These are phyloP conservation scores for Bombus vancouverensis DNA, from an alignment of 1,140 invertebrate species.

Conservation along the genomic window DNA sequence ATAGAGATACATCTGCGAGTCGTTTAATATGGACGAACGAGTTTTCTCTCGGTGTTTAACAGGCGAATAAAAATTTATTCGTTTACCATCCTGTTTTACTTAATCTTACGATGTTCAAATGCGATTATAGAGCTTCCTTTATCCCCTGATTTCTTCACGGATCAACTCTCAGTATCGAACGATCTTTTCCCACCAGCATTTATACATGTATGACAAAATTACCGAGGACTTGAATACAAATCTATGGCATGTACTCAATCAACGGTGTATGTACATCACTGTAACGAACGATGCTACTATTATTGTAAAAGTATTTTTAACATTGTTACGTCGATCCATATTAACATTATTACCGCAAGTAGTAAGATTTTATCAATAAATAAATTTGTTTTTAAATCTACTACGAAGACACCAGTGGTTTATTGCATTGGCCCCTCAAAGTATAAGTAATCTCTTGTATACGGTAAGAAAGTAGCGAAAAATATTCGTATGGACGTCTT, in stretches of 20 bases:
- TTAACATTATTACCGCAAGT: slow-evolving; percentile 57
- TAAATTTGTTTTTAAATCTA: slow-evolving; percentile 68
- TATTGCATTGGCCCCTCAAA: slow-evolving; percentile 46
- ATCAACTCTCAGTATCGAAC: not conserved
- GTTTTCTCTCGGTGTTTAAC: not conserved
- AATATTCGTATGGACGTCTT: slow-evolving; percentile 25
- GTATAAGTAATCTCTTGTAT: slow-evolving; percentile 43
- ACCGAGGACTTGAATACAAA: not conserved
- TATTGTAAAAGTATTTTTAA: slow-evolving; percentile 62
- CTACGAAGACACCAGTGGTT: slow-evolving; percentile 44
- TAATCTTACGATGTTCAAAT: slow-evolving; percentile 16
- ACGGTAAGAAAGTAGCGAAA: slow-evolving; percentile 15
- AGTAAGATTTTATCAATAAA: slow-evolving; percentile 63
- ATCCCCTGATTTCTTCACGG: not conserved
- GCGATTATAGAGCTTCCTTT: not conserved
- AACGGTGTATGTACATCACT: slow-evolving; percentile 30
- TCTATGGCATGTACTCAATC: slow-evolving; percentile 2
- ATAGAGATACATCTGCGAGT: not conserved
- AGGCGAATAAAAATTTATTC: not conserved
- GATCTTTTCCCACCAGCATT: not conserved
- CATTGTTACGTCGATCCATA: slow-evolving; percentile 52
- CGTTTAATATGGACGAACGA: not conserved
- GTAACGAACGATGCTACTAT: slow-evolving; percentile 29
- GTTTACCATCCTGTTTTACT: slow-evolving; percentile 8
- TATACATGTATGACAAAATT: not conserved